These are phyloP conservation scores for Criorhina ranunculi DNA, from an alignment of 2,888 invertebrate species.

Conservation along the genomic window DNA sequence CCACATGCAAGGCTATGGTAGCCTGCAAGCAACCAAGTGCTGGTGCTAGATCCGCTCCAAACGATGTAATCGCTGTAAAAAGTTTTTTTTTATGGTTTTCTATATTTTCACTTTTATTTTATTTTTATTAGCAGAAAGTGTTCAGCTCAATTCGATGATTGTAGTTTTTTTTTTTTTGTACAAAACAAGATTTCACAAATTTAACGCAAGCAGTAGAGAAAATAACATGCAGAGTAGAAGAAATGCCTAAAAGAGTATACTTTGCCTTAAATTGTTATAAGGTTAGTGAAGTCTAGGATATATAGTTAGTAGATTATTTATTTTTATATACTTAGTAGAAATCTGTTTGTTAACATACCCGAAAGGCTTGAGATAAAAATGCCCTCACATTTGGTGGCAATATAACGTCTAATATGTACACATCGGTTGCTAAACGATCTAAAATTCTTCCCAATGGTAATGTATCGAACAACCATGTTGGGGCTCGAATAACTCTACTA, in stretches of 20 bases:
- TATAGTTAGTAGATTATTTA: not conserved
- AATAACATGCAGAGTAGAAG: conserved; percentile 22
- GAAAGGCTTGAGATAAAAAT: conserved; percentile 79
- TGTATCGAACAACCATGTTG: conserved; percentile 87
- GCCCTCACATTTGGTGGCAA: conserved; percentile 83
- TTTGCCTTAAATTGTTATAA: conserved; percentile 72
- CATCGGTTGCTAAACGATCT: conserved; percentile 87
- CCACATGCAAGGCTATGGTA: conserved; percentile 82
- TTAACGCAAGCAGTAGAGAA: not conserved
- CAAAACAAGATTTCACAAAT: not conserved
- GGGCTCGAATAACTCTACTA: conserved; percentile 85
- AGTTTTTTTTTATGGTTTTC: conserved; percentile 22
- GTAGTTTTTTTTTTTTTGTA: not conserved
- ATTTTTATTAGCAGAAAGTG: not conserved
- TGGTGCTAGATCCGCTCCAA: conserved; percentile 89
- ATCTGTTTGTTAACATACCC: conserved; percentile 80
- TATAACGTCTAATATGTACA: conserved; percentile 86
- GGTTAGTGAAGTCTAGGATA: conserved; percentile 9
- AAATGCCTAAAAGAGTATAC: conserved; percentile 38
- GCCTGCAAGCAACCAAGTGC: conserved; percentile 86
- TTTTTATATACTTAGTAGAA: conserved; percentile 19
- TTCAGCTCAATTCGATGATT: conserved; percentile 2
- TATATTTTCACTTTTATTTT: conserved; percentile 11
- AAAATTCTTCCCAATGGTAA: conserved; percentile 88
- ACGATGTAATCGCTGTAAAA: conserved; percentile 88